Evolutionary conservation across 2,888 invertebrate species (phyloP), one percentile per base, ranked within the genome.

Genomic region (Leptopterna dolabrata): DNA sequence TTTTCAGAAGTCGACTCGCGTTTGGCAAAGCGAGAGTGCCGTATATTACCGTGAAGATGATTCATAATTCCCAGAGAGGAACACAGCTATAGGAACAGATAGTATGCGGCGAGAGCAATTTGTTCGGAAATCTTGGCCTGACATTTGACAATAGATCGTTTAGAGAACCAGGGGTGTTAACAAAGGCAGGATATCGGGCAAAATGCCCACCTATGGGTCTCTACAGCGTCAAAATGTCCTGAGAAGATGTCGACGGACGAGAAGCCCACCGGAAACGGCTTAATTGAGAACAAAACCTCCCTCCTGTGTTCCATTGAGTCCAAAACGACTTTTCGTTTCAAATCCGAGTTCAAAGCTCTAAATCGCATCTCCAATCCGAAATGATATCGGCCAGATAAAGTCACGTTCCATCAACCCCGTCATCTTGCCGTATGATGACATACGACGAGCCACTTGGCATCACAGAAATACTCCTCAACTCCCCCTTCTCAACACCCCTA

Each of bases 301-400:
- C 63, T 24, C 24, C 55, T 55, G 11, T 47, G 47, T 24, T 19
- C 63, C 24, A 24, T 24, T 63, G 63, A 24, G 19, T 63, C 24
- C 19, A 63, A 63, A 63, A 24, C 63, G 63, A 24, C 11, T n/a
- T 24, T 24, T 63, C 27, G 63, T 63, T 47, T 63, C 63, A 27
- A 27, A 27, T 63, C 63, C 71, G 11, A 76, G 78, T 45, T 78
- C 78, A 78, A 78, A 78, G 45, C 76, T 41, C 27, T 13, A 45
- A 76, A 78, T 78, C 78, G 78, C 24, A 24, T 78, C 78, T 41
- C 78, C 45, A 43, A 45, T 45, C 43, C 78, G 24, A 43, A 78
- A 76, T 70, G 71, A 83, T 83, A 83, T 83, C 83, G 83, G 70
- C 83, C 83, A 83, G 71, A 83, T 83, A 70, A 63, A 71, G 83